A percentile compares a stretch with the other conserved stretches of the same genome.
These are phyloP conservation scores for Anoplopoma fimbria DNA, from an alignment of 2,113 vertebrate genomes.

Conservation along the genomic window DNA sequence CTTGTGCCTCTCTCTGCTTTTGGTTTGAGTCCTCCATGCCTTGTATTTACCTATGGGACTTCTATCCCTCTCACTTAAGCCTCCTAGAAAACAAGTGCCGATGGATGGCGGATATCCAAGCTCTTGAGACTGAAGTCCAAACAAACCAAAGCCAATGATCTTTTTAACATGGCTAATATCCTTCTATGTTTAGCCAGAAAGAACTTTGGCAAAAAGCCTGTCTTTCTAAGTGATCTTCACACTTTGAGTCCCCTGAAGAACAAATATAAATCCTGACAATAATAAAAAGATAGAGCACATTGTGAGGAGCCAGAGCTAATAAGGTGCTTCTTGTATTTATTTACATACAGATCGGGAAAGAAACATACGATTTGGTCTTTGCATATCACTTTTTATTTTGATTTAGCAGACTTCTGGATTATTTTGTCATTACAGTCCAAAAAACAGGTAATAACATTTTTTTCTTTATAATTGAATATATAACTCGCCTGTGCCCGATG, in stretches of 20 bases:
- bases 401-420: background rate
- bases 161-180: background rate
- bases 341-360: background rate
- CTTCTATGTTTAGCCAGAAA: background rate
- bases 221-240: background rate
- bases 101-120: background rate
- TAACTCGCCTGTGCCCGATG: background rate
- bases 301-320: background rate
- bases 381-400: too few relatives aligned
- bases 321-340: background rate
- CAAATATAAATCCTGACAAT: background rate
- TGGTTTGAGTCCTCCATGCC: background rate
- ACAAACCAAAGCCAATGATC: background rate
- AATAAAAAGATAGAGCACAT: background rate
- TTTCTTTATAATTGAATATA: background rate
- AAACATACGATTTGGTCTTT: background rate
- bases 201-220: background rate
- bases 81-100: slow-evolving; percentile 4
- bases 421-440: background rate
- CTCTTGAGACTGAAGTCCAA: background rate
- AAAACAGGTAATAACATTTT: background rate
- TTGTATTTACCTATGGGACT: background rate
- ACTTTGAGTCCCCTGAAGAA: background rate
- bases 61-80: background rate
- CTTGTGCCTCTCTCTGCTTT: background rate